Percentiles rank a stretch among this genome's conserved stretches.
These are phyloP conservation scores for Tuberolachnus salignus DNA, from an alignment of 2,888 invertebrate genomes.

Conservation along the genomic window DNA sequence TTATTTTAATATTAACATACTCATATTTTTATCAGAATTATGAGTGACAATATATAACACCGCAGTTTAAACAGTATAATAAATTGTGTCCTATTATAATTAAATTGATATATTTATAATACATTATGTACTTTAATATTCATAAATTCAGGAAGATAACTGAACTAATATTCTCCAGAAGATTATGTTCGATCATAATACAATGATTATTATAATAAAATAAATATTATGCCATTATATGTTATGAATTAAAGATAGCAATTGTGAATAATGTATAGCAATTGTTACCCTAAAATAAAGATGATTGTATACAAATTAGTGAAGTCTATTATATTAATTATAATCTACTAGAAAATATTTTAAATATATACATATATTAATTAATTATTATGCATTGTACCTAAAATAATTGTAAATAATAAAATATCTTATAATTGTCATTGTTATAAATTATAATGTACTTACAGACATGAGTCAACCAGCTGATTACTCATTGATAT, in stretches of 20 bases:
- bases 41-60: too few relatives aligned
- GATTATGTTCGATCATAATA: neutral
- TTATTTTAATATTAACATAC: too few relatives aligned
- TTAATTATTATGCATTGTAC: neutral
- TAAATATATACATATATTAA: too few relatives aligned
- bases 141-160: too few relatives aligned
- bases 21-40: too few relatives aligned
- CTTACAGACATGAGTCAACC: constrained; percentile 55
- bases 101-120: too few relatives aligned
- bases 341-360: neutral
- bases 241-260: neutral
- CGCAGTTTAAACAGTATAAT: too few relatives aligned
- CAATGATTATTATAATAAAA: neutral
- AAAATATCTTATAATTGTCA: neutral
- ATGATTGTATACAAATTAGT: neutral
- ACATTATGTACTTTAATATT: too few relatives aligned
- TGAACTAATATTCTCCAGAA: too few relatives aligned
- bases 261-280: too few relatives aligned
- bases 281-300: too few relatives aligned
- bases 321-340: neutral
- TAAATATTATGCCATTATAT: constrained; percentile 1
- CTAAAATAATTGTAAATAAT: constrained; percentile 13
- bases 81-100: too few relatives aligned
- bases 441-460: constrained; percentile 26
- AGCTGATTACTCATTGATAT: constrained; percentile 56